Base-by-base conservation (phyloP, 1,140 invertebrate species). In the Oryzaephilus surinamensis region DNA sequence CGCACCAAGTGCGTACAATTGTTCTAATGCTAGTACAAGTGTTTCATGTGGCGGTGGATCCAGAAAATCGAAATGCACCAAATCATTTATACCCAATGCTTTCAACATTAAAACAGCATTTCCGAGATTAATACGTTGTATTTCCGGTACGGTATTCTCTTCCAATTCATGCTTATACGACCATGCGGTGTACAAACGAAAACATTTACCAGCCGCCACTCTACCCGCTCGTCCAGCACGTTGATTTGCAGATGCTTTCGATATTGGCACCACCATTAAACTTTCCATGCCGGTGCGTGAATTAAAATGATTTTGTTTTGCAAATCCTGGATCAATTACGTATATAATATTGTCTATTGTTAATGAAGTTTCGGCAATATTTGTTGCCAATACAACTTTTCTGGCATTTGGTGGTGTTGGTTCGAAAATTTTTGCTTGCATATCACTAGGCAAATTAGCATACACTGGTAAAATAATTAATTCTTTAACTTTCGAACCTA, bases 321-420 rank as follows among this genome's bases (percentile, higher is more conserved):
- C 93, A 67, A 97, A 99, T 2, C 96, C 97, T 11, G 95, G 93
- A 73, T 99, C 97, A 49, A 99, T 97, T 0, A 99, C 97, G 69
- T 96, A 99, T 32, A 92, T 86, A 45, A 99, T 99, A 51, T 97
- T 97, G 61, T 99, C 96, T 50, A 99, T 99, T 1, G 97, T 99
- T 6, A 99, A 67, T 3, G 95, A 98, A 12, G 97, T 99, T 70
- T 99, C 95, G 1, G 97, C 97, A 58, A 99, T 99, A 61, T 99
- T 99, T 13, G 97, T 99, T 1, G 96, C 96, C 13, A 99, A 65
- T 11, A 99, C 81, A 15, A 97, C 87, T 79, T 94, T 99, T 52
- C 96, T 73, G 1, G 94, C 90, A 41, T 89, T 87, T 14, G 87
- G 81, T 26, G 94, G 95, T 8, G 95, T 97, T 0, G 91, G 90